A percentile compares a stretch with the other conserved stretches of the same genome.
phyloP scores from a whole-genome alignment of 2,797 vertebrate genomes.

The Notoglanidium macrostoma region DNA sequence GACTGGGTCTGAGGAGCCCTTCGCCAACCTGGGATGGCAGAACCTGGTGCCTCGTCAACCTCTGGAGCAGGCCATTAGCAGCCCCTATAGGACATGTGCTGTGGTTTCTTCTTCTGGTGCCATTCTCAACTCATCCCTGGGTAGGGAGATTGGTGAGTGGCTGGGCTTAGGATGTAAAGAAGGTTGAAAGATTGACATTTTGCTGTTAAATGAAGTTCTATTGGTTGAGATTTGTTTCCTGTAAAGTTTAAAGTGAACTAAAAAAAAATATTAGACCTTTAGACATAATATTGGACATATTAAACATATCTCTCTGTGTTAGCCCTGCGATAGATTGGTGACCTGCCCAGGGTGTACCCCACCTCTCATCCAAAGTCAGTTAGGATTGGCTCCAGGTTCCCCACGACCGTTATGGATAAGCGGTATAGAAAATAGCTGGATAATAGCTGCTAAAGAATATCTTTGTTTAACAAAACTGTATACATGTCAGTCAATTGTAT shows the following conservation, averaged over 20 bases:
- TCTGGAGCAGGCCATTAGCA: constrained; percentile 70
- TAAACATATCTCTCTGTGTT: no score
- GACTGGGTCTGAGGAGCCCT: constrained; percentile 82
- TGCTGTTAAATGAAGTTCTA: not conserved
- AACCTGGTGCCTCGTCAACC: constrained; percentile 74
- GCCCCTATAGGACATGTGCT: constrained; percentile 78
- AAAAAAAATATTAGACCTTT: not conserved
- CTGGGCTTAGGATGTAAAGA: not conserved
- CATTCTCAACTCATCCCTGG: constrained; percentile 84
- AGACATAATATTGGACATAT: no score
- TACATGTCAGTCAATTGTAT: not conserved
- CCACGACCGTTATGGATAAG: no score
- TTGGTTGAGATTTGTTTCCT: not conserved
- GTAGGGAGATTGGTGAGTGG: constrained; percentile 84
- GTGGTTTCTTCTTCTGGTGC: constrained; percentile 86
- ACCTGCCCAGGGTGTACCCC: no score
- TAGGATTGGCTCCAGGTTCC: no score
- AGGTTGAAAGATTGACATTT: not conserved
- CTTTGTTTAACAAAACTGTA: not conserved
- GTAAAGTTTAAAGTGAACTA: not conserved
- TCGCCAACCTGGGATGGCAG: constrained; percentile 79
- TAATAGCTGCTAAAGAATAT: no score
- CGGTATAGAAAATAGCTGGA: no score
- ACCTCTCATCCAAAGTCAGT: no score
- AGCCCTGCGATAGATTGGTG: no score